Evolutionary conservation across 1,140 invertebrate genomes (phyloP).

Genomic region (Philopotamus ludificatus): DNA sequence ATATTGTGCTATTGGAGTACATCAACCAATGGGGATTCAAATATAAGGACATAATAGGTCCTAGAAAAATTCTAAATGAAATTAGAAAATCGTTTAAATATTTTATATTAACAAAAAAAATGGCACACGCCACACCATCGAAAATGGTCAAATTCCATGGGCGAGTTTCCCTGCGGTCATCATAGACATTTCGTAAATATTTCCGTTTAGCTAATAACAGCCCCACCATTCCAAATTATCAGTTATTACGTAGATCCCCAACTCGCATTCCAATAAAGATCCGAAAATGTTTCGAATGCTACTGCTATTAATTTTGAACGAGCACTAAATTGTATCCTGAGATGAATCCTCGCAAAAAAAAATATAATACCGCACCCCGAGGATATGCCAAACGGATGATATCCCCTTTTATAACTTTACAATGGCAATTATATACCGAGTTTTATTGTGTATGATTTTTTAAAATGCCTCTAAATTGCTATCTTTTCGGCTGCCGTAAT

Average conservation of each 20-base stretch:
- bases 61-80: too few species aligned
- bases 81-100: too few species aligned
- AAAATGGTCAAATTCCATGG: too few species aligned
- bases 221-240: slow-evolving; percentile 13
- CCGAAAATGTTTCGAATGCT: slow-evolving; percentile 23
- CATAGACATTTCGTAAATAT: slow-evolving; percentile 13
- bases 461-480: slow-evolving; percentile 9
- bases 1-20: too few species aligned
- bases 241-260: slow-evolving; percentile 15
- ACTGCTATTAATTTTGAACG: slow-evolving; percentile 28
- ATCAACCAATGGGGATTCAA: too few species aligned
- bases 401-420: background rate
- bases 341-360: too few species aligned
- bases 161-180: slow-evolving; percentile 5
- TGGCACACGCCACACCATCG: too few species aligned
- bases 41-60: too few species aligned
- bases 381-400: slow-evolving; percentile 1
- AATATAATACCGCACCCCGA: slow-evolving; percentile 3
- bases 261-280: slow-evolving; percentile 38
- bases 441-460: background rate
- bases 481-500: background rate
- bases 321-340: too few species aligned
- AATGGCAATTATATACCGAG: slow-evolving; percentile 10
- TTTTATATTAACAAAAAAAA: too few species aligned
- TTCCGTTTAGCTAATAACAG: slow-evolving; percentile 11